Evolutionary conservation across 2,888 invertebrate genomes (phyloP), one percentile per base, ranked within the genome.

Genomic region (Fragum sueziense): DNA sequence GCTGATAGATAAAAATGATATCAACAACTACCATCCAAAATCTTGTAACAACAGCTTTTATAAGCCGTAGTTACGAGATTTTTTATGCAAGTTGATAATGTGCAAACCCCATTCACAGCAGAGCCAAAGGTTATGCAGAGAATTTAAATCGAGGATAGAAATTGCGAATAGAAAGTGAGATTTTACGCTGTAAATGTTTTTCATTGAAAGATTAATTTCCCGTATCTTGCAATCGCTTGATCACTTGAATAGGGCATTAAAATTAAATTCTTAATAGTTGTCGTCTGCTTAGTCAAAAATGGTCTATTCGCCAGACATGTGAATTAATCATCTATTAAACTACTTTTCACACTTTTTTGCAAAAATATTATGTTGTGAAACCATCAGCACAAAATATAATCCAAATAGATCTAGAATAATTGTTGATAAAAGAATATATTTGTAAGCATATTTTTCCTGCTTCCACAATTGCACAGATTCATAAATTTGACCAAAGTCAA

Each of bases 111-210:
- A 59, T 59, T 59, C 31, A 20, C 22, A 25, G 25, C 9, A 3
- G 70, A 29, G 71, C 20, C 80, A 68, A 31, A 70, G 70, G 74
- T 67, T 27, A 31, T 68, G 33, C 70, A 65, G 70, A 41, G 37
- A 71, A 70, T 65, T 65, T 25, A 69, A 52, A 76, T 62, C 17
- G 69, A 31, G 22, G 47, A n/a, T 41, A 74, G 41, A 69, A 65
- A 75, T 81, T 78, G 75, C 78, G 69, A 77, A 80, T 72, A 75
- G 81, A 81, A 81, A 81, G 81, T 81, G 81, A 81, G 81, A 78
- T 61, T 75, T 57, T 7, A 54, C 2, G 20, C 4, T 41, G 27
- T 31, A 61, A 74, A 80, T 74, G 74, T 71, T 67, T 74, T 70
- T 57, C 70, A 14, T 65, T 0, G 22, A 22, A 65, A 61, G 31